These are phyloP conservation scores for Dendroctonus ponderosae DNA, from an alignment of 1,140 invertebrate species.

Conservation along the genomic window DNA sequence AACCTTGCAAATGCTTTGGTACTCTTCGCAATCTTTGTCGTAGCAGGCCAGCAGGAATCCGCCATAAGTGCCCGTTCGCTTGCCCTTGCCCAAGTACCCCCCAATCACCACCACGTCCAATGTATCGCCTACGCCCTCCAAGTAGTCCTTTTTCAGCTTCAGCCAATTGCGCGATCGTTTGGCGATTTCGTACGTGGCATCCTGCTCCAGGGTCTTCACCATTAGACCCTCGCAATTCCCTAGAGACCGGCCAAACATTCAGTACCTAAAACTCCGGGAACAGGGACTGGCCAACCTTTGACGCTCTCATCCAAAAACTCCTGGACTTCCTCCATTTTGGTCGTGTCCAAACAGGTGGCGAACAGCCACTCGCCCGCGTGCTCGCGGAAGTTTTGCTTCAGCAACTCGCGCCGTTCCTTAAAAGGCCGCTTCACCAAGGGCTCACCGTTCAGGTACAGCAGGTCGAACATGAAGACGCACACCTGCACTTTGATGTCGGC, in stretches of 20 bases:
- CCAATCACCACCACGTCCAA: slow-evolving; percentile 95
- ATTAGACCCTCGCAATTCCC: slow-evolving; percentile 98
- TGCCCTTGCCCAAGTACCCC: slow-evolving; percentile 91
- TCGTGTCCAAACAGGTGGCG: slow-evolving; percentile 81
- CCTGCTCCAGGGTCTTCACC: slow-evolving; percentile 93
- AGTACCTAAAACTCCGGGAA: not conserved
- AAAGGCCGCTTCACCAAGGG: slow-evolving; percentile 82
- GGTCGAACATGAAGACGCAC: slow-evolving; percentile 96
- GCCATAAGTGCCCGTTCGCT: slow-evolving; percentile 90
- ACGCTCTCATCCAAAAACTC: slow-evolving; percentile 95
- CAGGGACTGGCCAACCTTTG: slow-evolving; percentile 54
- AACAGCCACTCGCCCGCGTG: slow-evolving; percentile 84
- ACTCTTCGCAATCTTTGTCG: slow-evolving; percentile 90
- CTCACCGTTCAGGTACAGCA: slow-evolving; percentile 91
- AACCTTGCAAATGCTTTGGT: slow-evolving; percentile 89
- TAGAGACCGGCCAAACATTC: slow-evolving; percentile 41
- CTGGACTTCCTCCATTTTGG: slow-evolving; percentile 88
- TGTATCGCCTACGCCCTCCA: slow-evolving; percentile 93
- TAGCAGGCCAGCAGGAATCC: slow-evolving; percentile 98
- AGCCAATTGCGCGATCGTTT: slow-evolving; percentile 96
- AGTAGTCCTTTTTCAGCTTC: slow-evolving; percentile 97
- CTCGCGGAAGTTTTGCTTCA: slow-evolving; percentile 75
- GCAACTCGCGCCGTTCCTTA: slow-evolving; percentile 68
- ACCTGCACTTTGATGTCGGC: slow-evolving; percentile 95
- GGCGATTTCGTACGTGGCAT: slow-evolving; percentile 97